Base-by-base conservation (phyloP, 2,113 vertebrate species). In the Motacilla tschutschensis region DNA sequence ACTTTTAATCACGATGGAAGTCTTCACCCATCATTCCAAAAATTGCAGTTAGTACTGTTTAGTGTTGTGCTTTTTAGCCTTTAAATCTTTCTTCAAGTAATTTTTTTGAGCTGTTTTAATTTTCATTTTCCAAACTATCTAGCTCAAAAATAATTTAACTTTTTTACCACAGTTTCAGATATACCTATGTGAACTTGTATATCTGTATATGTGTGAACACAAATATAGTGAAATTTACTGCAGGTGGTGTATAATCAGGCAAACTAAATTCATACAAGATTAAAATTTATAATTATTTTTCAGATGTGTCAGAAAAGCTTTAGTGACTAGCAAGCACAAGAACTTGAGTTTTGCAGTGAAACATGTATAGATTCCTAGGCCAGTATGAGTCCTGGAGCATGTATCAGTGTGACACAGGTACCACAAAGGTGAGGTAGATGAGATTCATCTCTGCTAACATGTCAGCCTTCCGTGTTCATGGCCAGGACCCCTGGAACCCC, bases 131-230 rank as follows among this genome's bases (percentile, higher is more conserved):
- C 26, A 73, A 80, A 41, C 9, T 5, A 1, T 17, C 19, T 60
- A n/a, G 6, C 31, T 73, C 9, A 71, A 36, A 69, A 70, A 9
- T 13, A 73, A 55, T 28, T 62, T 50, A 41, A 20, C 3, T 41
- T 67, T 67, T 54, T 41, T 35, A 14, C 17, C 9, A 41, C 7
- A 11, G 7, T 72, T 85, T 82, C 21, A 81, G 11, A 10, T 29
- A 17, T 4, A 7, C 4, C 1, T 38, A 20, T 8, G 4, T 8
- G 9, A 5, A 2, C 8, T 12, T 50, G 5, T 59, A 17, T 9
- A 7, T 73, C 29, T 70, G 2, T 10, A 40, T 5, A 10, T 25
- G 4, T 35, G 10, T 38, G 20, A 35, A 72, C 12, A 41, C 7
- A 67, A 63, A 33, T 14, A 47, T 0, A 41, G 11, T 8, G 8